Evolutionary conservation across 2,797 vertebrate species (phyloP).

Genomic region (Apodemus agrarius): DNA sequence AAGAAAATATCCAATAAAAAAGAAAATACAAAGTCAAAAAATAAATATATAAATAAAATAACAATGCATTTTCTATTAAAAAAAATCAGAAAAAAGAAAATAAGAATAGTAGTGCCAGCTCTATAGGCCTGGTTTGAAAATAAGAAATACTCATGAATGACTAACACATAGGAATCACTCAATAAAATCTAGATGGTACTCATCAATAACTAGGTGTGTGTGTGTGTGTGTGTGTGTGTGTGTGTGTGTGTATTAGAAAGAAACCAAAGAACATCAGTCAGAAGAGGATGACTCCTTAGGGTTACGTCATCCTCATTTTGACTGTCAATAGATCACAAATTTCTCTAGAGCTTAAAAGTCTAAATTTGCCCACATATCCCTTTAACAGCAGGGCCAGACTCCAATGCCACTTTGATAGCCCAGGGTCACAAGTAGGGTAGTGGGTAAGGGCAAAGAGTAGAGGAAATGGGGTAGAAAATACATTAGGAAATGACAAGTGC

Average conservation of each 20-base stretch:
- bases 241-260: not conserved
- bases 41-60: too few relatives aligned
- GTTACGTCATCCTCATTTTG: not conserved
- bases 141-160: not conserved
- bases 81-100: not conserved
- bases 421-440: not conserved
- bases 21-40: too few relatives aligned
- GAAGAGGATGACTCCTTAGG: slow-evolving; percentile 43
- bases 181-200: not conserved
- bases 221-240: too few relatives aligned
- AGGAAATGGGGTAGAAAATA: not conserved
- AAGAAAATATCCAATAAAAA: too few relatives aligned
- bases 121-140: not conserved
- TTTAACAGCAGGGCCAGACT: not conserved
- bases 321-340: slow-evolving; percentile 13
- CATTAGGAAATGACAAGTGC: not conserved
- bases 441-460: not conserved
- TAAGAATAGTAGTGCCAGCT: not conserved
- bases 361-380: not conserved
- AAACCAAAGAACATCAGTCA: not conserved
- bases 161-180: not conserved
- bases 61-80: too few relatives aligned
- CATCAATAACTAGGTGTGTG: not conserved
- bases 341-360: slow-evolving; percentile 24
- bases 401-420: not conserved